phyloP scores from a whole-genome alignment of 2,797 vertebrate genomes.

The Nothura maculosa region DNA sequence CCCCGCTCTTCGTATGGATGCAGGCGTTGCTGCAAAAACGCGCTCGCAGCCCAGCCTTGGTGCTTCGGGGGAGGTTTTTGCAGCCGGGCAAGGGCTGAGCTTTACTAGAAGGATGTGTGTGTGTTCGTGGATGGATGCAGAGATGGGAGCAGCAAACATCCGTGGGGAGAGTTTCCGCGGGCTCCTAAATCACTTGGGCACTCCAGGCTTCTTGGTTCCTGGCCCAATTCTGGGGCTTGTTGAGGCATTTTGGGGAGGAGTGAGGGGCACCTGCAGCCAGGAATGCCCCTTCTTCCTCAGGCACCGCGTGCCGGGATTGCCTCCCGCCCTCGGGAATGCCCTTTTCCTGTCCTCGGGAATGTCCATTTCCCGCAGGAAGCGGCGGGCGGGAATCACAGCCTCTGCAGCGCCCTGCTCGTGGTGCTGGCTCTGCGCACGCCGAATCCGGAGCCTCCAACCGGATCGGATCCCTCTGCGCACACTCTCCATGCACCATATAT shows the following conservation, averaged over 20 bases:
- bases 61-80: not conserved
- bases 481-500: not conserved
- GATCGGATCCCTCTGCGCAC: not conserved
- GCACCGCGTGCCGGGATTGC: not conserved
- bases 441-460: not conserved
- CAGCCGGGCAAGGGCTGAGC: not conserved
- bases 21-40: conserved; percentile 11
- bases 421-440: not conserved
- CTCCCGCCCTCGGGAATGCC: not conserved
- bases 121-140: not conserved
- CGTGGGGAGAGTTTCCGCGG: not conserved
- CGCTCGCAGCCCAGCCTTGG: not conserved
- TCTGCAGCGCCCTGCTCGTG: not conserved
- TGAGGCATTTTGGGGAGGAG: not conserved
- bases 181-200: not conserved
- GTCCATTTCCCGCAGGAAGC: not conserved
- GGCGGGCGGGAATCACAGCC: not conserved
- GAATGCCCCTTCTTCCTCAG: not conserved
- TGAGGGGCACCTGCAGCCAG: not conserved
- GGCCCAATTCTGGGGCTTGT: no score
- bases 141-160: not conserved
- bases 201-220: not conserved
- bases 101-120: not conserved
- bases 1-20: not conserved
- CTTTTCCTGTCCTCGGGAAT: not conserved